phyloP scores from a whole-genome alignment of 1,140 invertebrate species.

The Druon quercuslanigerum region DNA sequence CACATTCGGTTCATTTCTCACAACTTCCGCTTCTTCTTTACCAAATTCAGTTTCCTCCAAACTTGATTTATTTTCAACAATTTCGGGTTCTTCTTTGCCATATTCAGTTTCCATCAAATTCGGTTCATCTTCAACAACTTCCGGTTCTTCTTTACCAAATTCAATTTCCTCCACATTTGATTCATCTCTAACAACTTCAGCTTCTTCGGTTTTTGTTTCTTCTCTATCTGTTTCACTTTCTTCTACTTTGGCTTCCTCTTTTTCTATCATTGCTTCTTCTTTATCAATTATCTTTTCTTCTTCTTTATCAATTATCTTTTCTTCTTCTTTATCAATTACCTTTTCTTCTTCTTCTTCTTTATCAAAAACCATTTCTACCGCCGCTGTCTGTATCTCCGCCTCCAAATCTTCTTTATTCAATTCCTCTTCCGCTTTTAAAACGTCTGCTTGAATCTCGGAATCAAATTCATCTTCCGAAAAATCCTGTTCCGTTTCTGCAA shows the following conservation, averaged over 20 bases:
- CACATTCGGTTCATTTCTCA: background rate
- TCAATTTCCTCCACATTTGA: slow-evolving; percentile 25
- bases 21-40: background rate
- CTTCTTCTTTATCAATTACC: no score
- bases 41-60: background rate
- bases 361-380: background rate
- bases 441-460: background rate
- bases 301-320: background rate
- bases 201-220: background rate
- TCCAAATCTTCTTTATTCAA: background rate
- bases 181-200: background rate
- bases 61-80: no score
- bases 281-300: background rate
- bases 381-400: background rate
- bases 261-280: background rate
- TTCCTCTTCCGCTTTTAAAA: no score
- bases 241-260: background rate
- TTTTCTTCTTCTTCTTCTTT: background rate
- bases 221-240: background rate
- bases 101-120: background rate
- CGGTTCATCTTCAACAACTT: background rate
- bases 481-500: background rate
- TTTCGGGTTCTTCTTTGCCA: background rate
- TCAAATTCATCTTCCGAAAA: background rate
- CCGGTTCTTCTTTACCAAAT: background rate